A percentile compares a stretch with the other conserved stretches of the same genome.
These are phyloP conservation scores for Scomberomorus guttatus DNA, from an alignment of 2,797 vertebrate species.

Conservation along the genomic window DNA sequence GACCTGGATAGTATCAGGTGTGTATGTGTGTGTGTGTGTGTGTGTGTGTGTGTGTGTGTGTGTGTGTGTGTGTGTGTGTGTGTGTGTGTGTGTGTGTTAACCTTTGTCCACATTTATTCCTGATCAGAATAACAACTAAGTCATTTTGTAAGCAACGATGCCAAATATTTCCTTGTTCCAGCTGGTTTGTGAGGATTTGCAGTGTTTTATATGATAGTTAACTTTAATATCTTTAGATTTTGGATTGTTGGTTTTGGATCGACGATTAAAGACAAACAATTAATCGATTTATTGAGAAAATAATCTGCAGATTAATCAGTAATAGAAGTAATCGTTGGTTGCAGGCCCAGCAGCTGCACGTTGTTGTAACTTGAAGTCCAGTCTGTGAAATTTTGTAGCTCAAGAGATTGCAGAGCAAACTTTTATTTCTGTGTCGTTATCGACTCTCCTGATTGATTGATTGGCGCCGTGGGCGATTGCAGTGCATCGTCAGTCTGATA, in stretches of 20 bases:
- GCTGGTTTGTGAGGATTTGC: no score
- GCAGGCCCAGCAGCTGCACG: neutral
- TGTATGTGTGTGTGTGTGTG: neutral
- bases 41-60: conserved; percentile 1
- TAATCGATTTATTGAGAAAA: no score
- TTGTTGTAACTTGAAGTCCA: neutral
- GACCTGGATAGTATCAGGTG: conserved; percentile 10
- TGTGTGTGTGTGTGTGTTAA: neutral
- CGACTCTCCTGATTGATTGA: neutral
- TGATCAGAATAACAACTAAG: neutral
- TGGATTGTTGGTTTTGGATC: no score
- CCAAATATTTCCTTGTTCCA: no score
- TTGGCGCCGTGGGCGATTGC: neutral
- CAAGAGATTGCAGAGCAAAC: neutral
- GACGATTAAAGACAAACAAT: no score
- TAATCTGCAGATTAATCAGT: no score
- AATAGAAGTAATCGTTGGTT: no score
- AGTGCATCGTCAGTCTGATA: neutral
- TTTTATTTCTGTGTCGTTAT: neutral
- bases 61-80: neutral
- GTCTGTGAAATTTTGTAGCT: neutral
- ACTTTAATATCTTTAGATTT: no score
- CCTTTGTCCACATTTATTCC: neutral
- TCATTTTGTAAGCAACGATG: no score
- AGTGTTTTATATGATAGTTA: no score